Percentiles rank a stretch among this genome's conserved stretches.
These are phyloP conservation scores for Mayetiola destructor DNA, from an alignment of 2,888 invertebrate genomes.

Conservation along the genomic window DNA sequence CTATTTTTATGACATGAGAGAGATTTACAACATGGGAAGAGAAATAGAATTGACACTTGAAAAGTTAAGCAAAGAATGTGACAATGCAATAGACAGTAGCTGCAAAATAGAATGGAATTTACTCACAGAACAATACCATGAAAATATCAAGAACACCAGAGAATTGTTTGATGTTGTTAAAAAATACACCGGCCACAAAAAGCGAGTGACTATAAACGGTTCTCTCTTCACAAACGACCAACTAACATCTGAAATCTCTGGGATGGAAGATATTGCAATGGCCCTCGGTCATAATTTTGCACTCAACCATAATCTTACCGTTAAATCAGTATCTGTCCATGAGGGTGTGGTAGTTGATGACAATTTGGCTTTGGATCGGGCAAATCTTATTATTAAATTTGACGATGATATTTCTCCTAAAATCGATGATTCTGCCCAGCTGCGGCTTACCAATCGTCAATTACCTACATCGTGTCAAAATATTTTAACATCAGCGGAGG, in stretches of 20 bases:
- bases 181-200: not conserved
- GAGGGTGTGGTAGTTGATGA: not conserved
- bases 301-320: not conserved
- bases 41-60: no score
- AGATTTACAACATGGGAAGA: no score
- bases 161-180: not conserved
- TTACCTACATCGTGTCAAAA: not conserved
- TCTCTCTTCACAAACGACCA: not conserved
- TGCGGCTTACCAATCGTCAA: not conserved
- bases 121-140: not conserved
- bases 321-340: not conserved
- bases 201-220: not conserved
- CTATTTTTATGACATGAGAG: no score
- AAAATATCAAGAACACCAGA: not conserved
- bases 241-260: not conserved
- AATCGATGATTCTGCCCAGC: not conserved
- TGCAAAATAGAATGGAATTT: no score
- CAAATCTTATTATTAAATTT: not conserved
- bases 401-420: not conserved
- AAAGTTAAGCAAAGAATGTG: no score
- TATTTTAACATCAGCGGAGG: not conserved
- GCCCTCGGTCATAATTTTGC: not conserved
- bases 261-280: not conserved
- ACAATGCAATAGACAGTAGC: no score
- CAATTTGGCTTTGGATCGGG: not conserved